These are phyloP conservation scores for Megaceryle torquata DNA, from an alignment of 2,113 vertebrate species.

Conservation along the genomic window DNA sequence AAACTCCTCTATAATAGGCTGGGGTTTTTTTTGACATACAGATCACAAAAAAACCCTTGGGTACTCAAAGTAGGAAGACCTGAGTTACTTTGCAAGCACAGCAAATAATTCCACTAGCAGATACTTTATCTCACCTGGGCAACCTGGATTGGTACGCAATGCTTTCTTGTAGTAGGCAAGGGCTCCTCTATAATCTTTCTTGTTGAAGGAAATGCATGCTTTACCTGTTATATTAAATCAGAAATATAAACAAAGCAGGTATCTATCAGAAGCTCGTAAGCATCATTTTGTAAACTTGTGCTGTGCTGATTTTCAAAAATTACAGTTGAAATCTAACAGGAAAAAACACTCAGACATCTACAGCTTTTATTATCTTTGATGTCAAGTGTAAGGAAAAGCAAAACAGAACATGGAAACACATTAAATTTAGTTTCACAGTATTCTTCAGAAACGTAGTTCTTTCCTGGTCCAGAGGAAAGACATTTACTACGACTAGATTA, in stretches of 20 bases:
- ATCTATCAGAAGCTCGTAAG: not conserved
- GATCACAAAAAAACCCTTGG: not conserved
- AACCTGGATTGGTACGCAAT: conserved; percentile 94
- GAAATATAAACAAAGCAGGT: not conserved
- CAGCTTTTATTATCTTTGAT: not conserved
- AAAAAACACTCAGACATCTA: not conserved
- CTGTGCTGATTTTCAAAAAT: not conserved
- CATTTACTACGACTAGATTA: not conserved
- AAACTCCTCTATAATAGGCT: not conserved
- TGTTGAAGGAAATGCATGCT: conserved; percentile 98
- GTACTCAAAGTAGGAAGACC: not conserved
- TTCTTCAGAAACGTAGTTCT: not conserved
- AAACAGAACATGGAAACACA: not conserved
- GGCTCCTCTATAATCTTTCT: conserved; percentile 97
- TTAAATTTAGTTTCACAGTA: not conserved
- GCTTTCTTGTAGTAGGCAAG: conserved; percentile 99
- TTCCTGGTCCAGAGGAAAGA: not conserved
- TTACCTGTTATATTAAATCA: conserved; percentile 80
- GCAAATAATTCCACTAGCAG: not conserved
- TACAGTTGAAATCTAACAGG: not conserved
- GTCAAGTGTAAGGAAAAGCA: not conserved
- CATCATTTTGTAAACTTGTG: not conserved
- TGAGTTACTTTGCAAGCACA: not conserved
- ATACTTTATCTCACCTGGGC: conserved; percentile 84
- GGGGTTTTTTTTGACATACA: not conserved